Evolutionary conservation across 2,888 invertebrate species (phyloP).

Genomic region (Ophion ellenae): DNA sequence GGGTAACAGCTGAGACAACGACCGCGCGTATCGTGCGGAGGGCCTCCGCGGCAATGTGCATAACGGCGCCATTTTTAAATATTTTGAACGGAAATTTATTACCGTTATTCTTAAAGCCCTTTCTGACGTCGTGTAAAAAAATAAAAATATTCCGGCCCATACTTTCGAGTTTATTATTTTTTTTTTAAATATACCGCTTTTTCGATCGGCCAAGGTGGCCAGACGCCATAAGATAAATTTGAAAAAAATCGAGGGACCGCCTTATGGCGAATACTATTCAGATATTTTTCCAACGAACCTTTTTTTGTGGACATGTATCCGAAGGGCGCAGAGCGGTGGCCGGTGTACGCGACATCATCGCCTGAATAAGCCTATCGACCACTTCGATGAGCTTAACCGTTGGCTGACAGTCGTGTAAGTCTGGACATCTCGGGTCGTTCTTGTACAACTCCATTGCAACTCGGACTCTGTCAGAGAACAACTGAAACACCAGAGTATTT

Average conservation of each 20-base stretch:
- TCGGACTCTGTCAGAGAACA: constrained; percentile 56
- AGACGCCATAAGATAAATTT: neutral
- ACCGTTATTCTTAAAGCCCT: no score
- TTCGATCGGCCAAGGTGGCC: no score
- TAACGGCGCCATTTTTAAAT: no score
- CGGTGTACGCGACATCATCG: constrained; percentile 64
- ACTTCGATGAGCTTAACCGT: constrained; percentile 57
- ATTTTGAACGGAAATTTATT: no score
- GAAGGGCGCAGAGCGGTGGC: constrained; percentile 51
- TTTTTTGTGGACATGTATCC: constrained; percentile 37
- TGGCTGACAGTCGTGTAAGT: constrained; percentile 58
- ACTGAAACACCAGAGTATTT: constrained; percentile 38
- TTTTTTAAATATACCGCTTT: no score
- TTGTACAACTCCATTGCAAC: constrained; percentile 61
- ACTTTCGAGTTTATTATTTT: no score
- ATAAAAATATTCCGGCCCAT: no score
- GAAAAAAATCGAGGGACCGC: constrained; percentile 2
- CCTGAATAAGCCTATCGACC: constrained; percentile 54
- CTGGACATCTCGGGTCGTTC: constrained; percentile 17
- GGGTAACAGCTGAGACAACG: no score
- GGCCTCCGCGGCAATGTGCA: no score
- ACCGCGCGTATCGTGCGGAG: no score
- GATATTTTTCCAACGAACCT: constrained; percentile 30
- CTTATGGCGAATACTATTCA: constrained; percentile 15
- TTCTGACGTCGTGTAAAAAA: no score